Conservation (phyloP, 2,888 invertebrate species). For the Panzeria rudis region DNA sequence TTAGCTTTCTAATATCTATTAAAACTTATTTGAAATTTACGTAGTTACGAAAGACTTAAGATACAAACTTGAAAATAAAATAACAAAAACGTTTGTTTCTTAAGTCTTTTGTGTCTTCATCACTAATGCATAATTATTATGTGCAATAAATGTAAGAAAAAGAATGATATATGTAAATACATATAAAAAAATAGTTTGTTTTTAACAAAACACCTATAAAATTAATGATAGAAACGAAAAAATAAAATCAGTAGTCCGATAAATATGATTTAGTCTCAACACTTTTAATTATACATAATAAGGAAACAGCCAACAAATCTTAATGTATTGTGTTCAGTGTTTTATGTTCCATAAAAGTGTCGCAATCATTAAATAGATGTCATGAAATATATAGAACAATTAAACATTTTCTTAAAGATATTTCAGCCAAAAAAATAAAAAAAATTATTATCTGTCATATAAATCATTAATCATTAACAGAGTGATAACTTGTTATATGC, state of each 20-base stretch:
- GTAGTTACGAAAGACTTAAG: slow-evolving; percentile 3
- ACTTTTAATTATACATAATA: neutral
- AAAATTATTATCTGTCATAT: neutral
- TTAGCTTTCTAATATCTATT: neutral
- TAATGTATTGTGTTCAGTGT: neutral
- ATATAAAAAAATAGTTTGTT: neutral
- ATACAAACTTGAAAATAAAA: slow-evolving; percentile 3
- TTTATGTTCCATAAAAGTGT: slow-evolving; percentile 3
- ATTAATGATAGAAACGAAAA: neutral
- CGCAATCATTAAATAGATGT: neutral
- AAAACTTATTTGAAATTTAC: neutral
- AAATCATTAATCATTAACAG: slow-evolving; percentile 1
- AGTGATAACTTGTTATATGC: slow-evolving; percentile 18
- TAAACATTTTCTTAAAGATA: neutral
- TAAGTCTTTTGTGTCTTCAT: slow-evolving; percentile 19
- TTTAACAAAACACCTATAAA: neutral
- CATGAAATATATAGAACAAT: slow-evolving; percentile 11
- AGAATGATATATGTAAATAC: neutral
- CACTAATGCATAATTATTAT: neutral
- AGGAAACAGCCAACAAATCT: neutral
- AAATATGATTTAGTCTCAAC: neutral
- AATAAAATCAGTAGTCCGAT: neutral
- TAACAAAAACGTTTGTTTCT: neutral
- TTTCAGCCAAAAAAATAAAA: neutral
- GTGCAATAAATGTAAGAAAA: neutral